Percentiles rank a stretch among this genome's conserved stretches.
These are phyloP conservation scores for Melinaea menophilus DNA, from an alignment of 2,888 invertebrate genomes.

Conservation along the genomic window DNA sequence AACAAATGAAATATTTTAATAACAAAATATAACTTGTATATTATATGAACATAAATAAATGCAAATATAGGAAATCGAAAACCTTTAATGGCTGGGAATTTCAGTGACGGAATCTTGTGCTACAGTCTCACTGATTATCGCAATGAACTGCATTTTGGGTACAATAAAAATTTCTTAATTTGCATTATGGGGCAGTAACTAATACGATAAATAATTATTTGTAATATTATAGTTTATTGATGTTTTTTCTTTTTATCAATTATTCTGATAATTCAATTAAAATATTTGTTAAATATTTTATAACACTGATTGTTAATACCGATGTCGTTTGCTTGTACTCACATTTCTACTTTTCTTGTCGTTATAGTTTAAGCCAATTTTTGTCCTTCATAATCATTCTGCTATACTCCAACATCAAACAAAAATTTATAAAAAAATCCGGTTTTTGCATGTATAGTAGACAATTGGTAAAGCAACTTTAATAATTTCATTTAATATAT, in stretches of 20 bases:
- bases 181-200: slow-evolving; percentile 13
- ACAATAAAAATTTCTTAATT: slow-evolving; percentile 23
- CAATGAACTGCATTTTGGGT: slow-evolving; percentile 20
- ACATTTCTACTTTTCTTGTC: no score
- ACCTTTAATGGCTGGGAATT: slow-evolving; percentile 10
- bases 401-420: no score
- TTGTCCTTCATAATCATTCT: no score
- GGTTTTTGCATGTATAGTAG: no score
- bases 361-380: no score
- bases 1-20: background rate
- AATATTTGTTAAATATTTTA: no score
- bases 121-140: slow-evolving; percentile 18
- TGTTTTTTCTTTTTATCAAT: background rate
- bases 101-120: slow-evolving; percentile 18
- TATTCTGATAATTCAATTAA: background rate
- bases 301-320: no score
- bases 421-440: no score
- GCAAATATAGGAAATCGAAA: background rate
- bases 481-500: no score
- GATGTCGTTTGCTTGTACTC: no score
- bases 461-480: no score
- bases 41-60: background rate
- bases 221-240: background rate
- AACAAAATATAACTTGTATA: background rate
- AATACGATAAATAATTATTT: slow-evolving; percentile 2